phyloP scores from a whole-genome alignment of 2,888 invertebrate species.

The Ypsolopha scabrella region DNA sequence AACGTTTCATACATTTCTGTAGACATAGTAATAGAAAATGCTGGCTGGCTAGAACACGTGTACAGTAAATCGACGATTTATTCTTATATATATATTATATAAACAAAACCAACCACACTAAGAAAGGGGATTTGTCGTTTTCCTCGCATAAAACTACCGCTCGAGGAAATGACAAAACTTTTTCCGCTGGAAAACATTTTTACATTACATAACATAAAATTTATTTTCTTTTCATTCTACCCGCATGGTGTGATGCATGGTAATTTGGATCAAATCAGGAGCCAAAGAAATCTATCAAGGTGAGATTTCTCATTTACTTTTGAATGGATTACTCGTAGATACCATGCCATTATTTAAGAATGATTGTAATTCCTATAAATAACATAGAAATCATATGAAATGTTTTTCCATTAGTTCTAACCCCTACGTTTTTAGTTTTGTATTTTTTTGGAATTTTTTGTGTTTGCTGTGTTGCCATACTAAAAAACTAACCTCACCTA shows the following conservation, averaged over 20 bases:
- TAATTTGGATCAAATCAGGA: slow-evolving; percentile 31
- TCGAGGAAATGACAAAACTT: too few species aligned
- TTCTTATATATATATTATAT: too few species aligned
- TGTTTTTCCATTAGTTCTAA: background rate
- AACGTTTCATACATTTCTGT: too few species aligned
- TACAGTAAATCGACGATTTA: too few species aligned
- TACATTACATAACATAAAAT: slow-evolving; percentile 7
- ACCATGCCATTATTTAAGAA: background rate
- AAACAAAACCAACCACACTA: too few species aligned
- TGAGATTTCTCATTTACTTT: slow-evolving; percentile 24
- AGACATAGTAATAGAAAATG: too few species aligned
- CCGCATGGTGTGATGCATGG: slow-evolving; percentile 36
- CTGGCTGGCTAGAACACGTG: too few species aligned
- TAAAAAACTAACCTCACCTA: slow-evolving; percentile 39
- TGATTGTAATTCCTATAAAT: background rate
- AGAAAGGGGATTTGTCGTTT: too few species aligned
- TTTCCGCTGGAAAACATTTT: too few species aligned
- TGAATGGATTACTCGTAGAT: background rate
- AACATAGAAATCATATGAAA: background rate
- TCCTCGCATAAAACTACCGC: too few species aligned
- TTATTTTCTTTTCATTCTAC: slow-evolving; percentile 33
- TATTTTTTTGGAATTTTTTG: background rate
- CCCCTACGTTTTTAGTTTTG: background rate
- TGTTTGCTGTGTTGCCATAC: slow-evolving; percentile 20
- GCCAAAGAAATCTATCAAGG: slow-evolving; percentile 62